Evolutionary conservation across 2,888 invertebrate species (phyloP), one percentile per base, ranked within the genome.

Genomic region (Pterostichus madidus): DNA sequence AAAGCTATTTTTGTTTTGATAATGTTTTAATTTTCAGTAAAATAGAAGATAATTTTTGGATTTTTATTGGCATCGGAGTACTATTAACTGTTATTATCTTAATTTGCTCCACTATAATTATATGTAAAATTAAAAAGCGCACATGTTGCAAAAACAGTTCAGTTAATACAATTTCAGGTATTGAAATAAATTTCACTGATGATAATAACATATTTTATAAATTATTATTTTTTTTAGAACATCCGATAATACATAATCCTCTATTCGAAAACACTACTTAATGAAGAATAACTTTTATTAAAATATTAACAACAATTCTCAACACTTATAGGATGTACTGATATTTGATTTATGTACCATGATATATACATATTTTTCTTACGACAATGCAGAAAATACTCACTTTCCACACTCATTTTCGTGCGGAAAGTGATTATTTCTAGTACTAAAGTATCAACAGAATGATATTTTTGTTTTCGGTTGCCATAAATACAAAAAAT

Each of bases 171-270:
- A 44, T 71, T 17, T 10, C 15, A 44, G 44, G 39, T 71, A 71
- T 32, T 1, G 24, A 24, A 56, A 44, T 44, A 17, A 71, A 44
- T 17, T 39, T 44, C 5, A 5, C 5, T 52, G n/a, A 52, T 8
- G 5, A 44, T 39, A 64, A 35, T n/a, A 5, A 64, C 6, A 10
- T 0, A 39, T 39, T 13, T 64, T 64, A 35, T n/a, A 32, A 32
- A 61, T 32, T 64, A 35, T 35, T 64, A 44, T 39, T 13, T 56
- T 78, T 24, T 71, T 7, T 49, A 84, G 84, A 35, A 73, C 79
- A 83, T 15, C 80, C 82, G 53, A 68, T 71, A 8, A 79, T 59
- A 44, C 71, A 31, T 11, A 56, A 73, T 13, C 73, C 83, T 2
- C 35, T 79, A 31, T 73, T 52, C 10, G 82, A 52, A 35, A 56